Percentiles rank a stretch among this genome's conserved stretches.
These are phyloP conservation scores for Phengaris alcon DNA, from an alignment of 2,888 invertebrate species.

Conservation along the genomic window DNA sequence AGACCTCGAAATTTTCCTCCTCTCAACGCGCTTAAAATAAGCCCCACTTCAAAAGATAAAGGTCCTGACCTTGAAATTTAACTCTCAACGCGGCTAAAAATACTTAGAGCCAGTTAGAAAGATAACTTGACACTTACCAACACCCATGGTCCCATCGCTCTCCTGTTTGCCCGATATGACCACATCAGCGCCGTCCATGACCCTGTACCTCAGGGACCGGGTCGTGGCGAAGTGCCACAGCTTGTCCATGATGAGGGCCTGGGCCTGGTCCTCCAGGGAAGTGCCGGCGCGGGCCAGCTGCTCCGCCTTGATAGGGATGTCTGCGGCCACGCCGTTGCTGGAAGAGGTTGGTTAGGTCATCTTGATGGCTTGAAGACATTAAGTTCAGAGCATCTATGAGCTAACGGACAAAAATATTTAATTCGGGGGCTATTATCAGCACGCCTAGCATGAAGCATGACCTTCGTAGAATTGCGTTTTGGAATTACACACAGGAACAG, in stretches of 20 bases:
- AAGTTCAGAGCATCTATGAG: too few species aligned
- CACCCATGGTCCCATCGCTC: conserved; percentile 83
- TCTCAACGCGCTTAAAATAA: too few species aligned
- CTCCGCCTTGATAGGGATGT: conserved; percentile 76
- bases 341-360: conserved; percentile 39
- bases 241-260: conserved; percentile 85
- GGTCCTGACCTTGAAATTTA: too few species aligned
- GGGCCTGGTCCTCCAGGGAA: conserved; percentile 80
- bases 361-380: too few species aligned
- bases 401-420: too few species aligned
- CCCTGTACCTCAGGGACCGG: conserved; percentile 87
- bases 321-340: conserved; percentile 67
- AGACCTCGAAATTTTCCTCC: too few species aligned
- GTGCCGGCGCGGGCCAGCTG: conserved; percentile 77
- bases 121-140: conserved; percentile 65
- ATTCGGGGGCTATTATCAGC: too few species aligned
- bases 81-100: too few species aligned
- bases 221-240: conserved; percentile 87
- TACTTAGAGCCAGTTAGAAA: neutral
- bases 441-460: too few species aligned
- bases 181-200: conserved; percentile 88
- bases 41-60: too few species aligned
- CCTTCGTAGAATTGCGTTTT: too few species aligned
- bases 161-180: conserved; percentile 85
- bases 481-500: too few species aligned